These are phyloP conservation scores for Lampris incognitus DNA, from an alignment of 2,113 vertebrate species.

Conservation along the genomic window DNA sequence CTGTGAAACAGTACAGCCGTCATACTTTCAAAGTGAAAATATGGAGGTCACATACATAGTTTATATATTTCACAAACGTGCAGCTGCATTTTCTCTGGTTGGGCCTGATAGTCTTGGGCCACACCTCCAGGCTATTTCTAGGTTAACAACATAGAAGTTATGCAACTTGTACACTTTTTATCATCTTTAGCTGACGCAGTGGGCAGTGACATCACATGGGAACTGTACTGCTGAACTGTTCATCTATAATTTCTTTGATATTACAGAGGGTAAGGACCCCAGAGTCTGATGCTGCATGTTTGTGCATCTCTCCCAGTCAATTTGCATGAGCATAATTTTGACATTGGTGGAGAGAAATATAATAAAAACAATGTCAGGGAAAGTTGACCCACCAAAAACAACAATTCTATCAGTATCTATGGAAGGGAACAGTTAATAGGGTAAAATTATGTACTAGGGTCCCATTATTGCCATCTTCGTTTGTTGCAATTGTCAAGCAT, in stretches of 20 bases:
- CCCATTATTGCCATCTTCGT: too few relatives aligned
- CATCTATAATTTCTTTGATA: constrained; percentile 30
- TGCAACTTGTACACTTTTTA: constrained; percentile 45
- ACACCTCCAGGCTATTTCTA: constrained; percentile 31
- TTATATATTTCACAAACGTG: constrained; percentile 30
- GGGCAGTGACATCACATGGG: not conserved
- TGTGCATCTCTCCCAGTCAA: constrained; percentile 23
- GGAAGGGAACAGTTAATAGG: constrained; percentile 27
- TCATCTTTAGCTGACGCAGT: constrained; percentile 31
- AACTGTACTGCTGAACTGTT: constrained; percentile 43
- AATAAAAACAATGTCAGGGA: constrained; percentile 23
- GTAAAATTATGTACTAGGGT: too few relatives aligned
- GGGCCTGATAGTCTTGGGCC: constrained; percentile 12
- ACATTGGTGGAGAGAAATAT: constrained; percentile 28
- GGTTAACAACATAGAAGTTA: constrained; percentile 52
- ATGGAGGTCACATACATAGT: constrained; percentile 4
- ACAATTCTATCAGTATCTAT: constrained; percentile 7
- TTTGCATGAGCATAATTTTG: constrained; percentile 30
- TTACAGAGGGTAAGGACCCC: constrained; percentile 35
- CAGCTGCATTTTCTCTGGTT: constrained; percentile 18
- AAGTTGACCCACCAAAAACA: constrained; percentile 39
- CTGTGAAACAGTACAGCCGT: not conserved
- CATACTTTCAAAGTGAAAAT: constrained; percentile 39
- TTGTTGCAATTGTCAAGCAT: constrained; percentile 1
- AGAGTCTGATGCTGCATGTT: constrained; percentile 11